Percentiles rank a stretch among this genome's conserved stretches.
Conservation (phyloP, 2,113 vertebrate species). For the Bombycilla garrulus region DNA sequence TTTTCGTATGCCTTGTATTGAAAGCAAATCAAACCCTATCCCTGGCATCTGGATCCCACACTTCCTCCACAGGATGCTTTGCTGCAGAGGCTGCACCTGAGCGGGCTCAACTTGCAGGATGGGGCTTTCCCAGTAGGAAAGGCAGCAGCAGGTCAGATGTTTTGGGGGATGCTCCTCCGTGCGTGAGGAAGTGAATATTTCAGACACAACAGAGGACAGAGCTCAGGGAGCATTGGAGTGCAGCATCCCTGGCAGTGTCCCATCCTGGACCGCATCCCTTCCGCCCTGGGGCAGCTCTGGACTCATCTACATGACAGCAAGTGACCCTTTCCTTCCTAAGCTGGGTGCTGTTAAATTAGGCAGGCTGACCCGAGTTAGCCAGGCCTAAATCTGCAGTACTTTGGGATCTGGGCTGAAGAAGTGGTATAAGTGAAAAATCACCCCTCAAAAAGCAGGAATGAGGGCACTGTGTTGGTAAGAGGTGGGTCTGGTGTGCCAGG, state of each 20-base stretch:
- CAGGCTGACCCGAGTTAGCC: neutral
- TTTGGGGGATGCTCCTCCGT: neutral
- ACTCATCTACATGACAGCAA: neutral
- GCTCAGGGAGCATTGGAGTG: neutral
- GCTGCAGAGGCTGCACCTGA: neutral
- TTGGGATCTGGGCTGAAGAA: neutral
- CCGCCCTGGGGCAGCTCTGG: neutral
- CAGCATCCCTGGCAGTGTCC: neutral
- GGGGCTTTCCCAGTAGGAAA: neutral
- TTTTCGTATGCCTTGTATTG: neutral
- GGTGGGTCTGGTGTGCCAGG: accelerated
- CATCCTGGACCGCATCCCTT: accelerated
- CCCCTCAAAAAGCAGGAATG: neutral
- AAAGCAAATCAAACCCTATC: neutral
- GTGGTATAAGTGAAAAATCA: neutral
- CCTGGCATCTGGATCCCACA: conserved; percentile 49
- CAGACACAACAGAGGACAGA: neutral
- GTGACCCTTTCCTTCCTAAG: neutral
- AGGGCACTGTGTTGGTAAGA: neutral
- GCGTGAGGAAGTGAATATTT: neutral
- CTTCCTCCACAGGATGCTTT: neutral
- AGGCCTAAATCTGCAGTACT: neutral
- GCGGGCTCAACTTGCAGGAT: accelerated
- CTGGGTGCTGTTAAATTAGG: neutral
- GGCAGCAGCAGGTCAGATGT: neutral